Conservation (phyloP, 1,140 invertebrate genomes). For the Leptinotarsa defecta region DNA sequence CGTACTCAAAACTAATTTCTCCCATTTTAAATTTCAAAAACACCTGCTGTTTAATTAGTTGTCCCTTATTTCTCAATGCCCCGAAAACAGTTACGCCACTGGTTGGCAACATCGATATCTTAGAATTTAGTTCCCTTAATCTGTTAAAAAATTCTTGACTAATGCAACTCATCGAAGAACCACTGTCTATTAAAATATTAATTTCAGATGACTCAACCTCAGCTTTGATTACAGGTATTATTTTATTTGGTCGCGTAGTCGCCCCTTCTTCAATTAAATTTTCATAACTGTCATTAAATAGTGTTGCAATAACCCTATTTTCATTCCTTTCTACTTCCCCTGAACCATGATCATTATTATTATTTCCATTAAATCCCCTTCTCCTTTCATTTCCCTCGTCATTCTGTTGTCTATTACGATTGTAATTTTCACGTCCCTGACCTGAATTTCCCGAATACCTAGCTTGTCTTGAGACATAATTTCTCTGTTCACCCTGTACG, state of each 20-base stretch:
- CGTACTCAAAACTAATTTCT: background rate
- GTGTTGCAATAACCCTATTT: background rate
- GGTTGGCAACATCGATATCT: background rate
- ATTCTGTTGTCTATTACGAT: background rate
- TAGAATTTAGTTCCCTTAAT: background rate
- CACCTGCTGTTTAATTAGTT: background rate
- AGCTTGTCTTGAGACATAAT: background rate
- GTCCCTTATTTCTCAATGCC: background rate
- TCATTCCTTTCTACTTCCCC: background rate
- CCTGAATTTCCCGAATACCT: background rate
- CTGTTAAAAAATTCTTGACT: background rate
- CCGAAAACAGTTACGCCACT: background rate
- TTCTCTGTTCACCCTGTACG: background rate
- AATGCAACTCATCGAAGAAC: background rate
- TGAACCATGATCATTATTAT: background rate
- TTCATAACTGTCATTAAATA: constrained; percentile 2
- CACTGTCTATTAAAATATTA: background rate
- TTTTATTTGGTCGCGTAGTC: background rate
- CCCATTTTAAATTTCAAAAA: background rate
- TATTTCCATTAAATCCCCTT: background rate
- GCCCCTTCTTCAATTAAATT: background rate
- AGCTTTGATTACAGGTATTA: background rate
- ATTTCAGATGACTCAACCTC: background rate
- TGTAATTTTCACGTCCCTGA: background rate
- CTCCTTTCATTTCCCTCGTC: background rate